A percentile compares a stretch with the other conserved stretches of the same genome.
Conservation (phyloP, 2,888 invertebrate species). For the Aelia acuminata region DNA sequence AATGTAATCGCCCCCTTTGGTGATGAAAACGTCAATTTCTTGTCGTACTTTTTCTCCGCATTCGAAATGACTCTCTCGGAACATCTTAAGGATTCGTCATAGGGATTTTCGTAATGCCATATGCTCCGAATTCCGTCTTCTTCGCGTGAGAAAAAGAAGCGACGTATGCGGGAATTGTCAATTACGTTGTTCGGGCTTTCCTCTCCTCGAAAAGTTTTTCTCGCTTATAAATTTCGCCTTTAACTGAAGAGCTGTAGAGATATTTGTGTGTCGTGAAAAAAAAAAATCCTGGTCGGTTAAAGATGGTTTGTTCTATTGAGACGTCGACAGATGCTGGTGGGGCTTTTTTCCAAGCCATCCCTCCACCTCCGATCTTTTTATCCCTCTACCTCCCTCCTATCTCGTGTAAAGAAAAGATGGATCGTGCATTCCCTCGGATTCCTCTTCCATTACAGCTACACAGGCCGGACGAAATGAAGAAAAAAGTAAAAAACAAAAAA, state of each 20-base stretch:
- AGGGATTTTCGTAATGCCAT: not conserved
- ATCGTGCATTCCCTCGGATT: slow-evolving; percentile 51
- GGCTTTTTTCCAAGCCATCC: slow-evolving; percentile 40
- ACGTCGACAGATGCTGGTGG: slow-evolving; percentile 53
- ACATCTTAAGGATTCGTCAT: not conserved
- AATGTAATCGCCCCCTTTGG: too few species aligned
- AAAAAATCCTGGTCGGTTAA: not conserved
- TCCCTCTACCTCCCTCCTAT: slow-evolving; percentile 32
- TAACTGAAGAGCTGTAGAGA: not conserved
- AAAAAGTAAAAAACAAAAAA: not conserved
- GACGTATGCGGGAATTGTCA: not conserved
- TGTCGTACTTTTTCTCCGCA: not conserved
- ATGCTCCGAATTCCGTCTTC: not conserved
- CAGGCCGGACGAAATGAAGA: slow-evolving; percentile 1
- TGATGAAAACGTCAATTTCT: not conserved
- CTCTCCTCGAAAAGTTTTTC: not conserved
- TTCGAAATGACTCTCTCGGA: not conserved
- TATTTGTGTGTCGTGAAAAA: slow-evolving; percentile 30
- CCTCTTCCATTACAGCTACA: slow-evolving; percentile 54
- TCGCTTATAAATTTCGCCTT: slow-evolving; percentile 18
- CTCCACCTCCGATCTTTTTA: slow-evolving; percentile 33
- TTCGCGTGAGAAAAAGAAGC: slow-evolving; percentile 23
- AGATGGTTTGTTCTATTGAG: slow-evolving; percentile 57
- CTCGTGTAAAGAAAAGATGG: slow-evolving; percentile 53
- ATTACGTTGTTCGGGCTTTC: not conserved